A percentile compares a stretch with the other conserved stretches of the same genome.
These are phyloP conservation scores for Garrulus glandarius DNA, from an alignment of 2,797 vertebrate genomes.

Conservation along the genomic window DNA sequence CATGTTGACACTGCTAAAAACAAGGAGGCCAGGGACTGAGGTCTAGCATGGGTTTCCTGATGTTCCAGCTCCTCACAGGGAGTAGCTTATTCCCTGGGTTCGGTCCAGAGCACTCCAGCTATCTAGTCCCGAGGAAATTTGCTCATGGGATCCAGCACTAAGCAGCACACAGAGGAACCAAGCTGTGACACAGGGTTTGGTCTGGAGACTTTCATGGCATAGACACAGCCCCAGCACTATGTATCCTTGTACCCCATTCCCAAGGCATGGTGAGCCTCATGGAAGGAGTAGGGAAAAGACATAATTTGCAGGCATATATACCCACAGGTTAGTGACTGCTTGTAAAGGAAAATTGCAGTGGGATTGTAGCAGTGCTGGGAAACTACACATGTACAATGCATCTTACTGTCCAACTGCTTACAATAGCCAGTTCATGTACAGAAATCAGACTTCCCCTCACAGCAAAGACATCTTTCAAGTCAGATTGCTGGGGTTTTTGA, in stretches of 20 bases:
- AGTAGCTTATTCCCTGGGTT: background rate
- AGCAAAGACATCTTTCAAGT: background rate
- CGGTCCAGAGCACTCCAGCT: background rate
- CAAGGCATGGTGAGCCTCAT: background rate
- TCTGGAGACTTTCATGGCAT: background rate
- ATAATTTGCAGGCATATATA: background rate
- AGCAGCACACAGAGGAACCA: background rate
- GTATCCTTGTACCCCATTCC: background rate
- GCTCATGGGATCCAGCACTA: background rate
- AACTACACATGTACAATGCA: background rate
- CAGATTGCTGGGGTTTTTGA: background rate
- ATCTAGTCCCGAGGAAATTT: background rate
- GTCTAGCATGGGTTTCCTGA: background rate
- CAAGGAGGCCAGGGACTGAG: background rate
- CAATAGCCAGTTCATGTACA: background rate
- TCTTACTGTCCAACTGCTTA: background rate
- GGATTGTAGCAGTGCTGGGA: background rate
- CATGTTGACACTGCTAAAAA: background rate
- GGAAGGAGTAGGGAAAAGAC: background rate
- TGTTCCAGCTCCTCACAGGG: background rate
- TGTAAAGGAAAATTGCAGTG: accelerated
- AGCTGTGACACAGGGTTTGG: background rate
- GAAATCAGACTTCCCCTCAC: background rate
- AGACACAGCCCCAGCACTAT: background rate
- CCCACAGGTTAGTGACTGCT: background rate